Percentiles rank a stretch among this genome's conserved stretches.
These are phyloP conservation scores for Pelmatolapia mariae DNA, from an alignment of 2,113 vertebrate species.

Conservation along the genomic window DNA sequence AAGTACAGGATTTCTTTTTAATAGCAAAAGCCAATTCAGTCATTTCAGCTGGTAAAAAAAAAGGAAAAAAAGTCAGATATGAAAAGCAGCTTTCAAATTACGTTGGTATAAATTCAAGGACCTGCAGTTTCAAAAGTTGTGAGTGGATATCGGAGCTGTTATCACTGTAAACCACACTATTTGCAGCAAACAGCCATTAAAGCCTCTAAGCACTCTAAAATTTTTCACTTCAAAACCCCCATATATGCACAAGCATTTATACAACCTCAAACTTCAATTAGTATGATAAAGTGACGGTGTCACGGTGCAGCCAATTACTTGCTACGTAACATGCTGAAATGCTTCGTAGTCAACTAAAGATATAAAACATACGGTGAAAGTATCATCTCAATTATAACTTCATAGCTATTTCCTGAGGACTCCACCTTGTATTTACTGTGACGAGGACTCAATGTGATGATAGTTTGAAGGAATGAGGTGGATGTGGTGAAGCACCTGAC, in stretches of 20 bases:
- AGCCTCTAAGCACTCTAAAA: background rate
- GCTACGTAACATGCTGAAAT: background rate
- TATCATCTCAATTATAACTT: background rate
- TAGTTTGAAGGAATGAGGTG: background rate
- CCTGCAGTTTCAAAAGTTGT: background rate
- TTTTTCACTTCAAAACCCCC: background rate
- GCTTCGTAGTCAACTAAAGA: background rate
- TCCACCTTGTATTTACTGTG: background rate
- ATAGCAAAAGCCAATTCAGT: background rate
- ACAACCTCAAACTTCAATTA: background rate
- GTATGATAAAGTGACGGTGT: background rate
- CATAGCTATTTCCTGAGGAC: background rate
- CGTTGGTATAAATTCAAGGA: background rate
- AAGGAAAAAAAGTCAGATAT: background rate
- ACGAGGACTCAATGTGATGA: background rate
- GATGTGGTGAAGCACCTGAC: slow-evolving; percentile 4
- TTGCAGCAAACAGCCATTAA: background rate
- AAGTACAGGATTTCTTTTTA: background rate
- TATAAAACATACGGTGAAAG: background rate
- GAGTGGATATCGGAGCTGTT: background rate
- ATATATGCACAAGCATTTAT: background rate
- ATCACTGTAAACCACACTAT: background rate
- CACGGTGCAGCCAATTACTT: background rate
- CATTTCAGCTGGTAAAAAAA: background rate
- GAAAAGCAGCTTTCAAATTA: background rate